Evolutionary conservation across 2,888 invertebrate species (phyloP), one percentile per base, ranked within the genome.

Genomic region (Melanophora roralis): DNA sequence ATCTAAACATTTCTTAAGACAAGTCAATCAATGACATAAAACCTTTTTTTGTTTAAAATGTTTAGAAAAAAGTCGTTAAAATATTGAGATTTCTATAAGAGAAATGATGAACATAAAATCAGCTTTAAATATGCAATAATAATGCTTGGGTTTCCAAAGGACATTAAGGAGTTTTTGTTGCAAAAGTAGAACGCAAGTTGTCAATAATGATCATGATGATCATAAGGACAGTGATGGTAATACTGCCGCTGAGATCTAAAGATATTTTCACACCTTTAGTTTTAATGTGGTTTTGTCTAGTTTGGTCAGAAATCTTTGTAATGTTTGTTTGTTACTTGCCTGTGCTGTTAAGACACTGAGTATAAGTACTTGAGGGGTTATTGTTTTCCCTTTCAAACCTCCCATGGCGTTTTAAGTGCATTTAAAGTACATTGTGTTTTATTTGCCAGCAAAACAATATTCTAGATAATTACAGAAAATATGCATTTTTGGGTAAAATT

Each of bases 391-490:
- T 21, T n/a, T n/a, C 4, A 4, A n/a, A 32, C 27, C 57, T 32
- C 64, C 57, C 51, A 49, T 47, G 38, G 64, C 12, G 57, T 40
- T 57, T 64, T 38, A 65, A 73, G 65, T 40, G 40, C 47, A 57
- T 8, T 34, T 43, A 9, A 60, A 34, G 38, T 59, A 49, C 47
- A 3, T 49, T 55, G 16, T 45, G 53, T 45, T 43, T 36, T 11
- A 8, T 16, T 11, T 34, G 27, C 3, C 27, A 12, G 23, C 8
- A 27, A 38, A 62, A 78, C 78, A 78, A 78, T 73, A 32, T 55
- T 6, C 2, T 12, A 34, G 57, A 64, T 78, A 78, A 78, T 64
- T 78, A 64, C 57, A 57, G 68, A 55, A 53, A 34, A 51, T 60
- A 60, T 40, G 59, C 47, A 64, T 12, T 72, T 55, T 72, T 32